phyloP scores from a whole-genome alignment of 2,797 vertebrate species.

The Xenops minutus region DNA sequence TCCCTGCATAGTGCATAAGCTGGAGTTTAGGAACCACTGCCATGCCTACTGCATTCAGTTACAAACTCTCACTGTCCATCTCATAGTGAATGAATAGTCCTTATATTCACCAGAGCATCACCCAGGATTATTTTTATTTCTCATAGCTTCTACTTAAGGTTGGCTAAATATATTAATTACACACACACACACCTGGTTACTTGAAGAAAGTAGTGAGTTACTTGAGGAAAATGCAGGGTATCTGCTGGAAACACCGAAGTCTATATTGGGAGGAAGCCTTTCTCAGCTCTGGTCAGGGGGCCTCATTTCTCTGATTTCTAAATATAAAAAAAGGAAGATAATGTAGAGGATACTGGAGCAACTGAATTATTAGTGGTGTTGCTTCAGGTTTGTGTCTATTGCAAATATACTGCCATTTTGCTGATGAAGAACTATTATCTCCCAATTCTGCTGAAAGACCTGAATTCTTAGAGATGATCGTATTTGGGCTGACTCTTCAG shows the following conservation, averaged over 20 bases:
- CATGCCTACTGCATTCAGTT: neutral
- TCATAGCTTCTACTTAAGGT: neutral
- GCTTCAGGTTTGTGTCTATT: neutral
- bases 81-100: neutral
- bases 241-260: neutral
- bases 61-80: neutral
- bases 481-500: neutral
- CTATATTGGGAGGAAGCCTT: neutral
- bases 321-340: neutral
- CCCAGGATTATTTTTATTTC: neutral
- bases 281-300: neutral
- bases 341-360: neutral
- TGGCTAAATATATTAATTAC: neutral
- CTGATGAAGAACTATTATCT: neutral
- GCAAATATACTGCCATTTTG: neutral
- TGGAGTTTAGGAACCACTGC: neutral
- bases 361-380: neutral
- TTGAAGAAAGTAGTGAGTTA: neutral
- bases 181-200: neutral
- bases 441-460: neutral
- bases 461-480: neutral
- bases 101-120: neutral
- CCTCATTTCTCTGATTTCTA: slow-evolving; percentile 56
- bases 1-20: too few species aligned
- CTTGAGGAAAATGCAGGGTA: neutral